phyloP scores from a whole-genome alignment of 1,140 invertebrate species.

The Halotydeus destructor region DNA sequence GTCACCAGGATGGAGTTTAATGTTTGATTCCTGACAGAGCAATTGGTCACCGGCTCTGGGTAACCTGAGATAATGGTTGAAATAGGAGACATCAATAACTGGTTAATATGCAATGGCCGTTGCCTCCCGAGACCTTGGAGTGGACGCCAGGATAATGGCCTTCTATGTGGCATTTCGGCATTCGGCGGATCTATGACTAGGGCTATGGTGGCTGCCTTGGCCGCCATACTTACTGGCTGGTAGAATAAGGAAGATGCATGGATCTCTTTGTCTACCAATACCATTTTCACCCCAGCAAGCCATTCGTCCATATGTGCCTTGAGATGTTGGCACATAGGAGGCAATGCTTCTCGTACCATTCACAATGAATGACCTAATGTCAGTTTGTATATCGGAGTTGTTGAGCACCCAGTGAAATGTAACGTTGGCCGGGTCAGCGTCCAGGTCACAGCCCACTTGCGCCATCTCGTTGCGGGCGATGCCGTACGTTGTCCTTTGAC shows the following conservation, averaged over 20 bases:
- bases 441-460: slow-evolving; percentile 54
- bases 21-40: slow-evolving; percentile 62
- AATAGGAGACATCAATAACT: too few species aligned
- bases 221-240: slow-evolving; percentile 17
- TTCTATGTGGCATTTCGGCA: too few species aligned
- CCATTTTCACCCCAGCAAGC: slow-evolving; percentile 16
- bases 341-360: slow-evolving; percentile 15
- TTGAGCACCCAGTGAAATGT: slow-evolving; percentile 20
- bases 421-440: slow-evolving; percentile 45
- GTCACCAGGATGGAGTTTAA: slow-evolving; percentile 49
- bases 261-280: slow-evolving; percentile 15
- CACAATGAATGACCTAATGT: slow-evolving; percentile 33
- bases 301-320: slow-evolving; percentile 19
- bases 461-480: slow-evolving; percentile 68
- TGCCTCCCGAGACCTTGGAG: too few species aligned
- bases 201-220: background rate
- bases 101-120: too few species aligned
- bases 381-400: slow-evolving; percentile 31
- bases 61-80: too few species aligned
- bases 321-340: slow-evolving; percentile 16
- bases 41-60: slow-evolving; percentile 55
- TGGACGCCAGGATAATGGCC: too few species aligned
- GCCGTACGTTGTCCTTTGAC: slow-evolving; percentile 40
- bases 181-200: background rate
- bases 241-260: slow-evolving; percentile 16